A percentile compares a stretch with the other conserved stretches of the same genome.
Evolutionary conservation across 92 coral and sea anemone genomes (phyloP).

Genomic region (Umimayanthus kanabou): DNA sequence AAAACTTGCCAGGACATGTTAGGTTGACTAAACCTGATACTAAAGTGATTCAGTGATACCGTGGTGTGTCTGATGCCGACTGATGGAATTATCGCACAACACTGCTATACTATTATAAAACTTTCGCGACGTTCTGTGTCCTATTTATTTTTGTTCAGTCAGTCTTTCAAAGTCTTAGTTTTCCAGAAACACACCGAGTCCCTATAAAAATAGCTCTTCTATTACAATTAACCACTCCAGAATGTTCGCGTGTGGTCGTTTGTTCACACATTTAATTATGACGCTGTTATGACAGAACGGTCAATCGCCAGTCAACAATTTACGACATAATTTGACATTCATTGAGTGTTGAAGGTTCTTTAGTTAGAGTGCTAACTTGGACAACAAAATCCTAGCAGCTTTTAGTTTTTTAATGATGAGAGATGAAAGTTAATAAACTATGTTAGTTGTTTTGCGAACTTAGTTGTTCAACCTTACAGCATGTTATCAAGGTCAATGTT

Average conservation of each 20-base stretch:
- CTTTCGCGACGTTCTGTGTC: not conserved
- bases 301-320: not conserved
- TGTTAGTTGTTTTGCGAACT: not conserved
- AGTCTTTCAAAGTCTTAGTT: not conserved
- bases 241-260: conserved; percentile 33
- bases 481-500: not conserved
- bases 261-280: not conserved
- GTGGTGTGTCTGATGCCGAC: not conserved
- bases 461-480: not conserved
- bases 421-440: not conserved
- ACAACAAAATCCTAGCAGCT: not conserved
- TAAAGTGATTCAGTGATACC: no score
- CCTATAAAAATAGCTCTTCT: not conserved
- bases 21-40: not conserved
- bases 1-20: not conserved
- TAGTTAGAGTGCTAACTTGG: not conserved
- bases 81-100: not conserved
- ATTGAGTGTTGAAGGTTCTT: not conserved
- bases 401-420: not conserved
- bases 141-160: no score
- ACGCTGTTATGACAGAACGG: not conserved
- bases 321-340: not conserved
- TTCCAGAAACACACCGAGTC: not conserved
- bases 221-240: not conserved
- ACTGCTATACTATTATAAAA: not conserved